Evolutionary conservation across 35 echinoderm and acorn worm species (phyloP).

Genomic region (Nesometra sesokonis): DNA sequence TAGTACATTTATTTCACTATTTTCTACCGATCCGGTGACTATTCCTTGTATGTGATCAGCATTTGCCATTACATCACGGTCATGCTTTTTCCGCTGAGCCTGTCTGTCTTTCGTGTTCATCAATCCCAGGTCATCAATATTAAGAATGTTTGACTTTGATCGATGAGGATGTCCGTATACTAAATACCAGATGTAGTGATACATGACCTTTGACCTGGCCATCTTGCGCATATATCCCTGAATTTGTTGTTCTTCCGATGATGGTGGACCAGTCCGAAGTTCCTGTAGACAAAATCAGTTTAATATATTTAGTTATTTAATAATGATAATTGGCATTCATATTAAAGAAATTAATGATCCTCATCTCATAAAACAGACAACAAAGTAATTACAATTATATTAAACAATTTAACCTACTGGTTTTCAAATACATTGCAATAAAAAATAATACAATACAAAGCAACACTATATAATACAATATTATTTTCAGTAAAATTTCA

Average conservation of each 20-base stretch:
- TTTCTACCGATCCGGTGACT: background rate
- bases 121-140: background rate
- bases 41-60: background rate
- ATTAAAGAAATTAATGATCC: too few relatives aligned
- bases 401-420: too few relatives aligned
- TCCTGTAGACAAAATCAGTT: too few relatives aligned
- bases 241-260: background rate
- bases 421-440: too few relatives aligned
- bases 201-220: background rate
- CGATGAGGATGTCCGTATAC: background rate
- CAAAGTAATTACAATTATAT: too few relatives aligned
- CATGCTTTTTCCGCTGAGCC: background rate
- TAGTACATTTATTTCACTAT: background rate
- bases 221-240: background rate
- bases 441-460: too few relatives aligned
- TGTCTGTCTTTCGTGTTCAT: background rate
- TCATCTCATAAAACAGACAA: too few relatives aligned
- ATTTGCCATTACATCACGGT: background rate
- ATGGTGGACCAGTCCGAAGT: background rate
- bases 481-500: too few relatives aligned
- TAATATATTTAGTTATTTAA: too few relatives aligned
- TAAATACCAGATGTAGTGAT: background rate
- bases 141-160: background rate
- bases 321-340: too few relatives aligned
- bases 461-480: too few relatives aligned